phyloP scores from a whole-genome alignment of 1,140 invertebrate genomes.

The Drosophila virilis region DNA sequence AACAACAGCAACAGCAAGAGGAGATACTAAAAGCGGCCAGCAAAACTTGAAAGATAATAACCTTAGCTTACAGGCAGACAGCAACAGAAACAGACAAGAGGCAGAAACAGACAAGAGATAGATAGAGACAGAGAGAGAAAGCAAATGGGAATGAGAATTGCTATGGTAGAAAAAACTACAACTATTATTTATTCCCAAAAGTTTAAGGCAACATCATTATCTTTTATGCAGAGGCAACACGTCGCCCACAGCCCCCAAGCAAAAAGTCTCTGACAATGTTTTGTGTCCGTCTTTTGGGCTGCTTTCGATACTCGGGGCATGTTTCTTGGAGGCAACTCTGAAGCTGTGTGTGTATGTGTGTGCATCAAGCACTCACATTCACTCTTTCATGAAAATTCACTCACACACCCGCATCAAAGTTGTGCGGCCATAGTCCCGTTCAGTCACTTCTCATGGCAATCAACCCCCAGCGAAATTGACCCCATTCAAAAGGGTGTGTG shows the following conservation, averaged over 20 bases:
- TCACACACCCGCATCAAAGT: slow-evolving; percentile 66
- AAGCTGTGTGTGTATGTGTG: slow-evolving; percentile 9
- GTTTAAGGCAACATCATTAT: slow-evolving; percentile 84
- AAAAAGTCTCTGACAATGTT: slow-evolving; percentile 29
- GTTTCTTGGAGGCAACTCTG: slow-evolving; percentile 67
- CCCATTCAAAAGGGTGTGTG: slow-evolving; percentile 16
- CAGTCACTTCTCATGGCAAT: slow-evolving; percentile 28
- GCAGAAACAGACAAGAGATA: not conserved
- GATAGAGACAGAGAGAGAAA: not conserved
- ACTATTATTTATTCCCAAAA: slow-evolving; percentile 83
- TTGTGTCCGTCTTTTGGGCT: slow-evolving; percentile 29
- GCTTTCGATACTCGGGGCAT: slow-evolving; percentile 23
- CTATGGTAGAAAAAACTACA: slow-evolving; percentile 54
- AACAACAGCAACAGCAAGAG: slow-evolving; percentile 17
- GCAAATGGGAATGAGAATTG: slow-evolving; percentile 14
- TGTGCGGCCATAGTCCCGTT: slow-evolving; percentile 74
- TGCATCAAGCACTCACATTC: slow-evolving; percentile 21
- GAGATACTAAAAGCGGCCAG: slow-evolving; percentile 41
- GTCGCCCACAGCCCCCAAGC: slow-evolving; percentile 30
- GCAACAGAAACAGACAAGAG: slow-evolving; percentile 42
- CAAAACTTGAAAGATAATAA: slow-evolving; percentile 83
- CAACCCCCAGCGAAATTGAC: slow-evolving; percentile 51
- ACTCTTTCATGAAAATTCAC: slow-evolving; percentile 61
- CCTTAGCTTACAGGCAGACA: slow-evolving; percentile 75
- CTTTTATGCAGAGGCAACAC: slow-evolving; percentile 69